phyloP scores from a whole-genome alignment of 2,797 vertebrate genomes.

The Cercopithecus hamlyni region DNA sequence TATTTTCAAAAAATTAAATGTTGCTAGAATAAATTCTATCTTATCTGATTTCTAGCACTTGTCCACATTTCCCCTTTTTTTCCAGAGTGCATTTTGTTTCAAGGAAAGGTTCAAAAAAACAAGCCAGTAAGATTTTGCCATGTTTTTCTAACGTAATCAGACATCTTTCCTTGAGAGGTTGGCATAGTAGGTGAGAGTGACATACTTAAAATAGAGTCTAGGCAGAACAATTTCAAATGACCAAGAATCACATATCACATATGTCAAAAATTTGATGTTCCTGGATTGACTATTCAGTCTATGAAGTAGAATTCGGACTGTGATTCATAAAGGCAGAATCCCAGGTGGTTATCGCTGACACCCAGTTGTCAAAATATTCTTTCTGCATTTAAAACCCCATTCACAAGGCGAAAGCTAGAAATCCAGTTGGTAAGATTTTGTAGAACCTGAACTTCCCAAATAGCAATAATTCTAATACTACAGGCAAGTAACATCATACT shows the following conservation, averaged over 20 bases:
- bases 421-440: not conserved
- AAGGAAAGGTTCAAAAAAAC: not conserved
- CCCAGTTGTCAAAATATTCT: conserved; percentile 53
- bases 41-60: not conserved
- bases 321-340: conserved; percentile 71
- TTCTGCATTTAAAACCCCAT: conserved; percentile 59
- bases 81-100: not conserved
- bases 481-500: not conserved
- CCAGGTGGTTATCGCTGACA: conserved; percentile 68
- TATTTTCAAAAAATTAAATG: conserved; percentile 7
- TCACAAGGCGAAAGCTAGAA: conserved; percentile 55
- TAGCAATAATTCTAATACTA: conserved; percentile 51
- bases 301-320: conserved; percentile 57
- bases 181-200: conserved; percentile 21
- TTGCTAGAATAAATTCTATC: not conserved
- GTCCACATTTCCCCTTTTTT: not conserved
- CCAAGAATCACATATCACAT: not conserved
- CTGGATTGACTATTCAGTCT: not conserved
- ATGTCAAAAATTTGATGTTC: conserved; percentile 63
- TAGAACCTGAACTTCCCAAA: conserved; percentile 57
- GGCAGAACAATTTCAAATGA: not conserved
- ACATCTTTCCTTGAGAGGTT: not conserved
- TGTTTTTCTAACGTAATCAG: conserved; percentile 57
- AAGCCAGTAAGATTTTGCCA: not conserved
- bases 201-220: not conserved